Evolutionary conservation across 2,113 vertebrate species (phyloP).

Genomic region (Dipodomys stephensi): DNA sequence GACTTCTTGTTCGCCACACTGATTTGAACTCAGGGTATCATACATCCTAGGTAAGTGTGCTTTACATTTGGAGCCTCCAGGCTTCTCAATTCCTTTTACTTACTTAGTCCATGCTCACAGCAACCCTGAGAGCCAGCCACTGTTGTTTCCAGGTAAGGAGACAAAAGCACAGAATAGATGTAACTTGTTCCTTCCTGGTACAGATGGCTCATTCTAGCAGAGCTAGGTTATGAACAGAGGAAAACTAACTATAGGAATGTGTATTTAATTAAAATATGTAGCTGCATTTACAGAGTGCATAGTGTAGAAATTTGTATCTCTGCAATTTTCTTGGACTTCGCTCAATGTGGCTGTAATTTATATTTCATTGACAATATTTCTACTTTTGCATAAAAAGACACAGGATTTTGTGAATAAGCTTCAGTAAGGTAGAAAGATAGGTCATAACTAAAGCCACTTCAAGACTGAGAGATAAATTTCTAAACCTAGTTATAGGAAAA

Average conservation of each 20-base stretch:
- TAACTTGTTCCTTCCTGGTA: background rate
- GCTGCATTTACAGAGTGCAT: background rate
- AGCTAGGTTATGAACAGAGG: background rate
- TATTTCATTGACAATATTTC: slow-evolving; percentile 12
- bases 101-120: background rate
- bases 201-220: background rate
- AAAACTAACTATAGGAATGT: background rate
- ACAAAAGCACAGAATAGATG: background rate
- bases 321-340: slow-evolving; percentile 47
- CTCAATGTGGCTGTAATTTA: background rate
- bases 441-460: slow-evolving; percentile 25
- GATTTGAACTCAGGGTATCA: no score
- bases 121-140: background rate
- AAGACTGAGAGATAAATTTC: slow-evolving; percentile 12
- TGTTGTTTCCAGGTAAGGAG: background rate
- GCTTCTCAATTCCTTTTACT: background rate
- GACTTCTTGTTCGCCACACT: background rate
- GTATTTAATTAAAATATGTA: slow-evolving; percentile 20
- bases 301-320: background rate
- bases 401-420: background rate
- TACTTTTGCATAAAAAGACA: background rate
- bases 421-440: background rate
- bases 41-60: no score
- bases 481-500: background rate
- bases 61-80: no score